Base-by-base conservation (phyloP, 2,888 invertebrate genomes). In the Scelioninae gen. 1 region DNA sequence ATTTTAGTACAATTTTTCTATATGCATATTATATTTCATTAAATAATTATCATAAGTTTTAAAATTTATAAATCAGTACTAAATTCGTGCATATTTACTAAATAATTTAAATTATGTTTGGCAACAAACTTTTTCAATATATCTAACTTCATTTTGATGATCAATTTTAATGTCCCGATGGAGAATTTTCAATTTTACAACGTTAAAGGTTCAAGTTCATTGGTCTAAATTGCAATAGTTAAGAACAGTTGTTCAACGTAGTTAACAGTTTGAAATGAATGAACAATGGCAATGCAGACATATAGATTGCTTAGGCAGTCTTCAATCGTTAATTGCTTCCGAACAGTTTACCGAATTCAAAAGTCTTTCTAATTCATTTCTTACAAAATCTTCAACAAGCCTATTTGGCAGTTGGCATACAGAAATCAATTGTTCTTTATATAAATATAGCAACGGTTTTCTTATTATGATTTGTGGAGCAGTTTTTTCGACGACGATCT, bases 181-280 rank as follows among this genome's bases (percentile, higher is more conserved):
- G 34, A 43, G n/a, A 43, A 9, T 43, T 43, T 43, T 4, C 34
- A 9, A 4, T 11, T 43, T 11, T 5, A 43, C n/a, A 10, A 5
- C 49, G 16, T 49, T 29, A 51, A 51, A 51, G 51, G 51, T 51
- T 51, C 51, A 51, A 51, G 51, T 51, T 51, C 51, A 29, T 51
- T 51, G 51, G 29, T 11, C 29, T 29, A 13, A 51, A 9, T 51
- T 23, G 29, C 11, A 29, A 11, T 29, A 51, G 51, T 51, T 51
- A 51, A 51, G 51, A 29, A 5, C 13, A 29, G 51, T 23, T 29
- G 23, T 29, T 51, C 8, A 29, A 51, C 29, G 29, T 29, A 51
- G 51, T 51, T 51, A 51, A 29, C 13, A 29, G 29, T 29, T 51
- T 29, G 29, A 51, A 51, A 51, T 51, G 51, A 51, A 51, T 29